Evolutionary conservation across 2,888 invertebrate species (phyloP), one percentile per base, ranked within the genome.

Genomic region (Aporophyla nigra): DNA sequence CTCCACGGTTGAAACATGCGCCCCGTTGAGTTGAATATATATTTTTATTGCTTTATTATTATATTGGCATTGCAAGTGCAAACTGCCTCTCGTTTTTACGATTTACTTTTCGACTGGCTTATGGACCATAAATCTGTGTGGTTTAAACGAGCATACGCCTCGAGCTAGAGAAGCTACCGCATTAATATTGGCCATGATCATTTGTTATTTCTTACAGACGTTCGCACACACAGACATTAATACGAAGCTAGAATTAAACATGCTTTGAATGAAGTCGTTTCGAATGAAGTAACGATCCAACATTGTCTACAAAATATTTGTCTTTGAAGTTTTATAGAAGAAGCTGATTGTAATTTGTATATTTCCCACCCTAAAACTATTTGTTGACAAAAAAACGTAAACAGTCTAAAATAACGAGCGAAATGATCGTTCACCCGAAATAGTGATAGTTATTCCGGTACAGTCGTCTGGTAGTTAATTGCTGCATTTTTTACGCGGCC

Each of bases 401-500:
- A 95, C 93, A 94, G 89, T 88, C 91, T 73, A 91, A 93, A 93
- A 95, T 94, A 95, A 94, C 92, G 92, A 94, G 94, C 93, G 91
- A 94, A 94, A 95, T 94, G 92, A 94, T 94, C 91, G 92, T 89
- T 91, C 89, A 93, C 93, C 86, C 90, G 93, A 91, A 96, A 96
- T 95, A 96, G 95, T 92, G 87, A 87, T 87, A 88, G 93, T 92
- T 95, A 95, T 96, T 95, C 93, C 92, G 86, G 93, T 92, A 87
- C 89, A 90, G 87, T 89, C 90, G 88, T 91, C 91, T 93, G 87
- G 91, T 92, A 91, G 95, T 96, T 96, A 96, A 96, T 96, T 96
- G 96, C 96, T 93, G 94, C 94, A 94, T 96, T 96, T 96, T 96
- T 96, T 95, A 93, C 92, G 91, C 92, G 93, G 93, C 90, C 93